Percentiles rank a stretch among this genome's conserved stretches.
Evolutionary conservation across 2,113 vertebrate species (phyloP).

Genomic region (Sciurus niger): DNA sequence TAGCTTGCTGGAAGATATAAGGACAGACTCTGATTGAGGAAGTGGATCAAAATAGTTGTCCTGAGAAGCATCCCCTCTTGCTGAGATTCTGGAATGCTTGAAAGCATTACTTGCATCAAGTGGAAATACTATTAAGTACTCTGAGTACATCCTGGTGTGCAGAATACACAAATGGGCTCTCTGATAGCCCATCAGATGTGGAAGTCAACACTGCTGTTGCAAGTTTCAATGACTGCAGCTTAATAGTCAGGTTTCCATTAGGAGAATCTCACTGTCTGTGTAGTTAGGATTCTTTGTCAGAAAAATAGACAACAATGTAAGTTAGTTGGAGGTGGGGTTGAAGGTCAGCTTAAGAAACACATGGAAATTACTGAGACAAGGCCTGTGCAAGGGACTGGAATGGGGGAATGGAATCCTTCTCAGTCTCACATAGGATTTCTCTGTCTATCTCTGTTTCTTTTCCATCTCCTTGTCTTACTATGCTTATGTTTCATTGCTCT

Average conservation of each 20-base stretch:
- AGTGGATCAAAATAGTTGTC: not conserved
- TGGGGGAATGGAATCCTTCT: not conserved
- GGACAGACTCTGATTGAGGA: not conserved
- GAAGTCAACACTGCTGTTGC: not conserved
- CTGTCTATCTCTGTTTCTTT: not conserved
- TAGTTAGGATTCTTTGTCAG: not conserved
- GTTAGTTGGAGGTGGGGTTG: not conserved
- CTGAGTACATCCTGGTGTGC: not conserved
- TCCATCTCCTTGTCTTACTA: not conserved
- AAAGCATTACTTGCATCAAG: slow-evolving; percentile 34
- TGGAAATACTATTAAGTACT: slow-evolving; percentile 41
- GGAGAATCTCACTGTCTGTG: not conserved
- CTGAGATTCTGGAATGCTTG: not conserved
- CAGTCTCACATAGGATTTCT: not conserved
- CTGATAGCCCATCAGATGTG: not conserved
- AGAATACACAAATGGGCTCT: slow-evolving; percentile 3
- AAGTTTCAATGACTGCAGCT: not conserved
- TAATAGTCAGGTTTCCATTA: not conserved
- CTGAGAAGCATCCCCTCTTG: not conserved
- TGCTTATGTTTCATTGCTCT: not conserved
- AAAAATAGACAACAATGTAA: not conserved
- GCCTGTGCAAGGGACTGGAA: not conserved
- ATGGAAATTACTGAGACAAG: not conserved
- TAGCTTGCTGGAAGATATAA: not conserved
- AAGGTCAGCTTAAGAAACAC: not conserved